Evolutionary conservation across 2,113 vertebrate genomes (phyloP), one percentile per base, ranked within the genome.

Genomic region (Prolemur simus): DNA sequence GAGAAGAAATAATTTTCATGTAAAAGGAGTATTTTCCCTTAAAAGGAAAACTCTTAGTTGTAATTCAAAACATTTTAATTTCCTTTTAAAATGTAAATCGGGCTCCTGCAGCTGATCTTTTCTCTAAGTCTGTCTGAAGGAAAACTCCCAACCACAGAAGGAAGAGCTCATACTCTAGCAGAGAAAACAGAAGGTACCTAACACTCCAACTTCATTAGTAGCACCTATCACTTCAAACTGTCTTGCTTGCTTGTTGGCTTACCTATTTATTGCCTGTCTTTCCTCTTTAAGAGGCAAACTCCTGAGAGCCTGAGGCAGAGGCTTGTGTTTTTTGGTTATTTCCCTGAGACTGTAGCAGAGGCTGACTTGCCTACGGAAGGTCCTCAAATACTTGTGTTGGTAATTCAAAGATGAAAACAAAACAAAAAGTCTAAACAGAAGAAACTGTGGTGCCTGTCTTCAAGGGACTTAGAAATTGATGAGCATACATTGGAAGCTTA

Each of bases 11-110:
- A 63, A 64, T 85, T 93, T 64, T 69, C 60, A 23, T 13, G 54
- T n/a, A 34, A 93, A 93, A 87, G 12, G 60, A 82, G 23, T 71
- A 27, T 82, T 88, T 93, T 94, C 39, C 84, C 87, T 89, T 64
- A 81, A 66, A 96, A 93, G 90, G 96, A 80, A 84, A 74, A 49
- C 54, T 32, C 66, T 49, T 21, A n/a, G 58, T 54, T 39, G 63
- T 93, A 20, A 90, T 66, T 34, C 11, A 49, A 29, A 89, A 71
- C 87, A 54, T 42, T 89, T 82, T 66, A 66, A 82, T 91, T 93
- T 88, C 71, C 52, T 76, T 95, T 74, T 47, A 69, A 76, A 68
- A 58, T 23, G 77, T 63, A 32, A 81, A 64, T 29, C 18, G 1
- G 15, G 39, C 54, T 27, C 52, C 82, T 42, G 12, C 29, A 52